Conservation (phyloP, 92 coral and sea anemone genomes). For the Montipora capitata region DNA sequence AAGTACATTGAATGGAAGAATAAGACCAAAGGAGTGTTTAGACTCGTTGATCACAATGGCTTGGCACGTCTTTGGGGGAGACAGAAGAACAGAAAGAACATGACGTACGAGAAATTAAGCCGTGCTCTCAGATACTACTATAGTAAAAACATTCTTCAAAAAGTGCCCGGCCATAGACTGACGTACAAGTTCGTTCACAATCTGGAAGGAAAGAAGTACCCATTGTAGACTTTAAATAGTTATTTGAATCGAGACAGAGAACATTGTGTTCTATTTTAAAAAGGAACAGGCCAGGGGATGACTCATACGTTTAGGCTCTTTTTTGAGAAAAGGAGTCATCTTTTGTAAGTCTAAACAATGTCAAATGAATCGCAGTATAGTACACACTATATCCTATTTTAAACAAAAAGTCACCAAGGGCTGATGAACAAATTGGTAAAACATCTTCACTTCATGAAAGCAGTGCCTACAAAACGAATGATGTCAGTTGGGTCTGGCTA, state of each 20-base stretch:
- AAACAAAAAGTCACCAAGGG: no score
- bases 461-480: no score
- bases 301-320: background rate
- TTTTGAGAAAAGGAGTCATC: no score
- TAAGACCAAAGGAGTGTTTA: conserved; percentile 92
- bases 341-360: no score
- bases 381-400: no score
- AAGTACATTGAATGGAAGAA: conserved; percentile 95
- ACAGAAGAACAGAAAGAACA: conserved; percentile 93
- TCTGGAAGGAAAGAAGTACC: conserved; percentile 88
- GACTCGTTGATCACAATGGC: conserved; percentile 93
- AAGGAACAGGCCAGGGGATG: background rate
- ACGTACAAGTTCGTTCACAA: conserved; percentile 94
- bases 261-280: background rate
- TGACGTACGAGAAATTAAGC: conserved; percentile 99
- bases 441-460: no score
- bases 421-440: no score
- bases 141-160: conserved; percentile 91
- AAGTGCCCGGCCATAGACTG: conserved; percentile 97
- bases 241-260: background rate
- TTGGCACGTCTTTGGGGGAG: conserved; percentile 97
- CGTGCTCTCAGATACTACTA: conserved; percentile 97
- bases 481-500: no score
- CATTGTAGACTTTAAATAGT: conserved; percentile 22
- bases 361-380: no score